Base-by-base conservation (phyloP, 2,797 vertebrate genomes). In the Geotrypetes seraphini region DNA sequence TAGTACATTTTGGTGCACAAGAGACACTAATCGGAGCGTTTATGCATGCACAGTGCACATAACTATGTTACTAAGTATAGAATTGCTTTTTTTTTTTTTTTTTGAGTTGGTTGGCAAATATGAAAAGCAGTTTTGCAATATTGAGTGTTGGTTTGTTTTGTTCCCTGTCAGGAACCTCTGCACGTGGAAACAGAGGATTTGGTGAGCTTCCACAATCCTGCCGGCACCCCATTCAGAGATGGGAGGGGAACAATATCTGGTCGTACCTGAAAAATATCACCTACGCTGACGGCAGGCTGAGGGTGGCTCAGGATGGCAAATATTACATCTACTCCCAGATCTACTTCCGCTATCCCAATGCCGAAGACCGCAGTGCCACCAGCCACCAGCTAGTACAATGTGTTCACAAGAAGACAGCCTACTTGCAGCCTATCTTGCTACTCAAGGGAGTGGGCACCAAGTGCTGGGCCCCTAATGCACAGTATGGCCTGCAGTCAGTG, bases 291-390 rank as follows among this genome's bases (percentile, higher is more conserved):
- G 88, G 90, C 22, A 81, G 71, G 33, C 84, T 95, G 36, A 78
- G 72, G 2, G 79, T 90, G 26, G 77, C 81, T 39, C 85, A 86
- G 54, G 78, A 84, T 1, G 91, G 91, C 34, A 85, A 85, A 23
- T 92, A 95, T 78, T 94, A 92, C 48, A 57, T 92, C 53, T 94
- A 92, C 47, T 81, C 87, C 1, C 87, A 87, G 78, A 86, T 91
- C 36, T 92, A 91, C 43, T 94, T 95, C 42, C 83, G 85, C 43
- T 92, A 91, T 57, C 83, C 84, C 2, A 43, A 61, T 1, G 39
- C 13, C 3, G n/a, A 28, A 10, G 43, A 43, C 1, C 13, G 25
- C 7, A 4, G 28, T 2, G 0, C 26, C 1, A 73, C 81, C 1
- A 78, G 83, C 53, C 89, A 87, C 17, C 88, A 91, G 73, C 81